Evolutionary conservation across 1,140 invertebrate species (phyloP).

Genomic region (Ganaspis sp.): DNA sequence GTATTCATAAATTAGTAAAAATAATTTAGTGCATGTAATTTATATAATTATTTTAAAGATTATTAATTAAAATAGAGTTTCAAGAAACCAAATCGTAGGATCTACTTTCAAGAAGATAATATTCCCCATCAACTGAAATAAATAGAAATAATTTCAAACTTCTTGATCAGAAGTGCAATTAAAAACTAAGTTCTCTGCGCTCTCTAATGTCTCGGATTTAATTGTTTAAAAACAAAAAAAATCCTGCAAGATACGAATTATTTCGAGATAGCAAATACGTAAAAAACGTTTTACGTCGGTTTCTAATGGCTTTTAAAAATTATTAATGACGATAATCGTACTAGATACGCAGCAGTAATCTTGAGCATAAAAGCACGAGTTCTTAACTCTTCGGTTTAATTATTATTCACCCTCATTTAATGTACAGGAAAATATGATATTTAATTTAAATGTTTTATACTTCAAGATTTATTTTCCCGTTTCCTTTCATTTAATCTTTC

Average conservation of each 20-base stretch:
- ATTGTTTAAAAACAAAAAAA: too few species aligned
- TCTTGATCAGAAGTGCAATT: too few species aligned
- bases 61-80: too few species aligned
- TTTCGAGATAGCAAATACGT: background rate
- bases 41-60: too few species aligned
- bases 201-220: too few species aligned
- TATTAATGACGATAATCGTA: conserved; percentile 8
- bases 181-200: too few species aligned
- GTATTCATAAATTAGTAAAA: too few species aligned
- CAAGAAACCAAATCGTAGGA: too few species aligned
- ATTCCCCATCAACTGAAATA: too few species aligned
- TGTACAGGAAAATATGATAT: background rate
- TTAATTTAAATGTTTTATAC: background rate
- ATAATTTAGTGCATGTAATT: too few species aligned
- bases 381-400: conserved; percentile 6
- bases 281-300: background rate
- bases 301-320: conserved; percentile 10
- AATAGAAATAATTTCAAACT: too few species aligned
- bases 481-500: background rate
- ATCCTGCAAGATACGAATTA: background rate
- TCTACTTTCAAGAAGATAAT: too few species aligned
- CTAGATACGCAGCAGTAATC: background rate
- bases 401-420: background rate
- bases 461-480: background rate
- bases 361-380: background rate